Evolutionary conservation across 2,113 vertebrate genomes (phyloP).

Genomic region (Scomber scombrus): DNA sequence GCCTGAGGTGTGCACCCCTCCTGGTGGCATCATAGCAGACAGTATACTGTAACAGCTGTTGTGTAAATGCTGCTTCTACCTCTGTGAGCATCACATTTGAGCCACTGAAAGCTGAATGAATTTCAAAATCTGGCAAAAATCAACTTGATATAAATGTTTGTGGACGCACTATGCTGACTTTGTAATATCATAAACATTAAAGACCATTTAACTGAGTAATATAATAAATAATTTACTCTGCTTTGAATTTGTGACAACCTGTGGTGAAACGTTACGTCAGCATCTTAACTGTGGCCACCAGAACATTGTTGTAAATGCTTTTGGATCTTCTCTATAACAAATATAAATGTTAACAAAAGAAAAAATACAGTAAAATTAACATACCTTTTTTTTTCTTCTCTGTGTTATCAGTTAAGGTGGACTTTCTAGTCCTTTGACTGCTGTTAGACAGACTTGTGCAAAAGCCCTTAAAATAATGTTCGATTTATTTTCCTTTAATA

Average conservation of each 20-base stretch:
- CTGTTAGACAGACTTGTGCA: conserved; percentile 9
- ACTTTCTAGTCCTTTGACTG: conserved; percentile 24
- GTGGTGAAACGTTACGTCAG: conserved; percentile 39
- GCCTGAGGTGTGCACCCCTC: conserved; percentile 26
- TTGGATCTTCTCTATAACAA: conserved; percentile 38
- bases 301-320: conserved; percentile 23
- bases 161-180: neutral
- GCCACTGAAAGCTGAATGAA: conserved; percentile 26
- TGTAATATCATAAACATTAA: conserved; percentile 10
- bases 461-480: conserved; percentile 45
- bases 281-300: conserved; percentile 20
- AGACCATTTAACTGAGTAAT: neutral
- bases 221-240: neutral
- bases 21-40: conserved; percentile 9
- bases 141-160: conserved; percentile 4
- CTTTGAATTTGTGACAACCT: conserved; percentile 44
- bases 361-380: neutral
- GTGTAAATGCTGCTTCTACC: conserved; percentile 2
- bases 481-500: conserved; percentile 19
- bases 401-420: conserved; percentile 20
- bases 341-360: conserved; percentile 37
- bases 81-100: neutral
- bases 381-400: conserved; percentile 35
- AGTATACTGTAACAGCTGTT: neutral
- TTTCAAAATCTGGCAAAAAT: conserved; percentile 35